These are phyloP conservation scores for Drosophila littoralis DNA, from an alignment of 1,140 invertebrate species.

Conservation along the genomic window DNA sequence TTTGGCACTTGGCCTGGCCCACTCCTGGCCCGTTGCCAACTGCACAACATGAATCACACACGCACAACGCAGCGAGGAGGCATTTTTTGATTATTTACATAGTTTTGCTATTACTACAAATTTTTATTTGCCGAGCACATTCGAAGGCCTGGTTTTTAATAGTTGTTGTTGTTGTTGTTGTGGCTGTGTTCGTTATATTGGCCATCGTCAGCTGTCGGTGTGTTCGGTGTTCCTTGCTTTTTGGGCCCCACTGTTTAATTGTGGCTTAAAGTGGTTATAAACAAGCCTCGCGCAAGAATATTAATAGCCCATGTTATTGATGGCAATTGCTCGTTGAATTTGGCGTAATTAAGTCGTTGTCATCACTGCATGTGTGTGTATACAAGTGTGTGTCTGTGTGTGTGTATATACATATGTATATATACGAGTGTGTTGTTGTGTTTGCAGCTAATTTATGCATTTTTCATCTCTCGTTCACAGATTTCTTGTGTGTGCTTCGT, in stretches of 20 bases:
- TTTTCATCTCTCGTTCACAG: conserved; percentile 42
- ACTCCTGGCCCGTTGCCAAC: conserved; percentile 38
- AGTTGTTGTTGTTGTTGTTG: conserved; percentile 23
- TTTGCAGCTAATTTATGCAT: conserved; percentile 57
- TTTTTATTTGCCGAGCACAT: conserved; percentile 75
- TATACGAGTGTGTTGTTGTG: conserved; percentile 20
- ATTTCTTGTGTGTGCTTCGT: conserved; percentile 24
- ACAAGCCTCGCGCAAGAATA: conserved; percentile 78
- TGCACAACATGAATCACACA: conserved; percentile 77
- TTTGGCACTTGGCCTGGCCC: conserved; percentile 63
- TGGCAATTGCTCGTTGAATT: conserved; percentile 84
- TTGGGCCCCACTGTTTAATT: conserved; percentile 65
- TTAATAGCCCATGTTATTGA: conserved; percentile 83
- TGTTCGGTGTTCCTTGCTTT: conserved; percentile 45
- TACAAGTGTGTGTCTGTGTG: conserved; percentile 25
- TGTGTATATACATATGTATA: conserved; percentile 14
- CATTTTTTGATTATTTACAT: conserved; percentile 81
- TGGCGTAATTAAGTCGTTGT: conserved; percentile 84
- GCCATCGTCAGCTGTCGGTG: conserved; percentile 59
- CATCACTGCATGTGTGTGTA: conserved; percentile 46
- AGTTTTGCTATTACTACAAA: conserved; percentile 83
- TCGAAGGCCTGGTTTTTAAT: conserved; percentile 28
- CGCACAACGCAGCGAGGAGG: conserved; percentile 57
- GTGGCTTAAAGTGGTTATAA: conserved; percentile 79
- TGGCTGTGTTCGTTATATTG: conserved; percentile 17